phyloP scores from a whole-genome alignment of 2,113 vertebrate species.

The Collichthys lucidus region DNA sequence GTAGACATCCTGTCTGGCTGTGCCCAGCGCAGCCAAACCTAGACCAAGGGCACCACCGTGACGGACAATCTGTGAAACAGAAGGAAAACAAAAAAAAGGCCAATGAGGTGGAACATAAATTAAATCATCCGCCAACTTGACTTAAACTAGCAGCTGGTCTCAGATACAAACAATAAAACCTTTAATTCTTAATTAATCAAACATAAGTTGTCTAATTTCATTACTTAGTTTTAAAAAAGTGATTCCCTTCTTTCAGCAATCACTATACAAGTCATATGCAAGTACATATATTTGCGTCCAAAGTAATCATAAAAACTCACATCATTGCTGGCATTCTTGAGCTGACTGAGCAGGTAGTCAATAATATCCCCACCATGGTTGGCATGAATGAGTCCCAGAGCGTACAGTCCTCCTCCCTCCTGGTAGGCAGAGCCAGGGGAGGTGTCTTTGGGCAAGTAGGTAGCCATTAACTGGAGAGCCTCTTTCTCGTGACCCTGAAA shows the following conservation, averaged over 20 bases:
- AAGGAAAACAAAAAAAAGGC: conserved; percentile 42
- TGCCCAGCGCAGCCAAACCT: conserved; percentile 96
- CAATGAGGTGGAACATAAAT: neutral
- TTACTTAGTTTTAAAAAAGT: neutral
- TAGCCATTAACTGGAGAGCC: conserved; percentile 97
- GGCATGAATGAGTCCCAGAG: conserved; percentile 97
- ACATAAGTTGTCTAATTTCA: neutral
- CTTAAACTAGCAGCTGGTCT: neutral
- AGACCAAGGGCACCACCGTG: conserved; percentile 96
- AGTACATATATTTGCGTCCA: neutral
- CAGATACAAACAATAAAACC: neutral
- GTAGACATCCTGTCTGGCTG: conserved; percentile 97
- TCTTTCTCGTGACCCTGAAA: conserved; percentile 97
- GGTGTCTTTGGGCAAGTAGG: conserved; percentile 98
- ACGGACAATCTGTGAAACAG: conserved; percentile 91
- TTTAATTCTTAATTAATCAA: neutral
- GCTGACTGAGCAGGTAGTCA: conserved; percentile 96
- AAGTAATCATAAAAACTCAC: conserved; percentile 78
- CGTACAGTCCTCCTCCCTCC: conserved; percentile 97
- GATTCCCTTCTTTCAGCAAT: neutral
- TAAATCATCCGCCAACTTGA: neutral
- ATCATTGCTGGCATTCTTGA: conserved; percentile 99
- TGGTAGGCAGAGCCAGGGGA: conserved; percentile 99
- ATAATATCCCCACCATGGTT: conserved; percentile 99
- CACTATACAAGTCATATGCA: neutral